Conservation (phyloP, 2,888 invertebrate species). For the Oscheius myriophilus region DNA sequence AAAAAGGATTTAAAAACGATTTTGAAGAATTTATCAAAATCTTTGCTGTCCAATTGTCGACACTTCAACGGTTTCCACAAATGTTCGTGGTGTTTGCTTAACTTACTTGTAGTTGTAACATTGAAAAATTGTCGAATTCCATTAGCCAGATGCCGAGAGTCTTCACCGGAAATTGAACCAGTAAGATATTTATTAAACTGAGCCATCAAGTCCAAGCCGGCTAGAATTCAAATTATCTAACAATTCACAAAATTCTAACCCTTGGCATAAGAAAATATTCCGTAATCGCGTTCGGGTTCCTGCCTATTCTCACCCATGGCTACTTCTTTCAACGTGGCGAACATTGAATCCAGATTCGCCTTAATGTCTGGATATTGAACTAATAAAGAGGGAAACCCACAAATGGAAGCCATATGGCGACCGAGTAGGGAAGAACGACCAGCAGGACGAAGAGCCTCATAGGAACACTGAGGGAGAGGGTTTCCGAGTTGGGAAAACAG, state of each 20-base stretch:
- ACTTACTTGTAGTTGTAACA: constrained; percentile 35
- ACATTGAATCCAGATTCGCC: constrained; percentile 52
- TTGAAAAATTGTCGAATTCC: constrained; percentile 45
- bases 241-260: not conserved
- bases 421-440: constrained; percentile 15
- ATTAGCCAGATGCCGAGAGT: constrained; percentile 36
- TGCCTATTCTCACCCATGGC: constrained; percentile 37
- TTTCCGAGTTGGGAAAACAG: constrained; percentile 28
- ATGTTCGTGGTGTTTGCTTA: not conserved
- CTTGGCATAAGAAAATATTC: constrained; percentile 11
- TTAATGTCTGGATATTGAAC: constrained; percentile 15
- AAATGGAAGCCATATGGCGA: constrained; percentile 52
- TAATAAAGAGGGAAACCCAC: constrained; percentile 25
- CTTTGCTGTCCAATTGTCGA: too few relatives aligned
- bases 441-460: constrained; percentile 26
- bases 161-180: constrained; percentile 36
- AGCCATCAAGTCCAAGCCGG: constrained; percentile 41
- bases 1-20: too few relatives aligned
- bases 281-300: constrained; percentile 12
- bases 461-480: constrained; percentile 7
- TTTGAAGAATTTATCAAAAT: too few relatives aligned
- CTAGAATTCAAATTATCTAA: constrained; percentile 13
- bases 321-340: constrained; percentile 50
- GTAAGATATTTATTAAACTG: constrained; percentile 37
- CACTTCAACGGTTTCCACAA: too few relatives aligned